Base-by-base conservation (phyloP, 2,113 vertebrate species). In the Pachycephala philippinensis region DNA sequence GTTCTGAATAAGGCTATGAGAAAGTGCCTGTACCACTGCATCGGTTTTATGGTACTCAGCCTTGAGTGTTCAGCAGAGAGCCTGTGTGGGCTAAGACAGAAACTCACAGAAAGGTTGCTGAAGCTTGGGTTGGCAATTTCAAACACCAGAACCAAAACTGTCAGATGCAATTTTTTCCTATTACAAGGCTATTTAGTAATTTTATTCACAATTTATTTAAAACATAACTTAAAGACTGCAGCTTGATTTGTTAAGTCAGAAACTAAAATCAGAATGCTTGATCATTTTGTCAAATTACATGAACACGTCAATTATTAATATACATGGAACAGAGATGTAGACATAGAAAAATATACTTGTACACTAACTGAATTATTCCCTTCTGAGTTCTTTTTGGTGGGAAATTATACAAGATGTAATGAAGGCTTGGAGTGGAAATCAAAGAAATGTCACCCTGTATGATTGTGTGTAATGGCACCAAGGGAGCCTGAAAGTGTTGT, bases 121-220 rank as follows among this genome's bases (percentile, higher is more conserved):
- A 92, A 72, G 50, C 15, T 33, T 63, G 54, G 20, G 10, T 54
- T 94, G 45, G 37, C 47, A 31, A 35, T 90, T 90, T 90, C 54
- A 75, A 84, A 52, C 16, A 27, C 22, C 31, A 87, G 66, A 87
- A 74, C 15, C 39, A 35, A 79, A 91, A 71, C 17, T n/a, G 24
- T 54, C 68, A 70, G 56, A 30, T 33, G 13, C 15, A 53, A 10
- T 60, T 75, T 81, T 71, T 56, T 76, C 45, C 11, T 47, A 4
- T 47, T 75, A 74, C 11, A 44, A 52, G 17, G 8, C 24, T 56
- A 33, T 39, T 44, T 33, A 54, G n/a, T 59, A 70, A 84, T 92
- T 94, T 91, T 92, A 77, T 72, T 93, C 86, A 90, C 37, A 60
- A 39, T 87, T 92, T 93, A 69, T 95, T 95, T 90, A 90, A 92